phyloP scores from a whole-genome alignment of 2,113 vertebrate species.

The Oryzias javanicus region DNA sequence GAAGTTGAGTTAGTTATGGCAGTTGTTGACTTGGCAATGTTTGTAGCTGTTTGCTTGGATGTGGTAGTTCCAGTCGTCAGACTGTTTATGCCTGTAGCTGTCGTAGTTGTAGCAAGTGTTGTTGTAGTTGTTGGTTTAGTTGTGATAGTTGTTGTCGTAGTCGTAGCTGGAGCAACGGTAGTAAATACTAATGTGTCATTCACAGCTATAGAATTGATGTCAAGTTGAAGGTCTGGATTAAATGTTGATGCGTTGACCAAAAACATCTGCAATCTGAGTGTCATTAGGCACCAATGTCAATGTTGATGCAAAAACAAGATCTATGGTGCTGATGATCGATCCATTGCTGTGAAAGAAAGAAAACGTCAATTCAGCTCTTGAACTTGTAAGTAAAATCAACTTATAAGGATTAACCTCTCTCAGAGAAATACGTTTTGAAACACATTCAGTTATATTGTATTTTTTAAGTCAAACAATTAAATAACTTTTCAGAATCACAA shows the following conservation, averaged over 20 bases:
- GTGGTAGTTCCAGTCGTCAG: too few relatives aligned
- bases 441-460: neutral
- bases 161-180: neutral
- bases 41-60: too few relatives aligned
- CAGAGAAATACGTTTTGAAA: too few relatives aligned
- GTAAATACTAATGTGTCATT: neutral
- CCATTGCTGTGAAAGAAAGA: slow-evolving; percentile 29
- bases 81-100: too few relatives aligned
- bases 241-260: slow-evolving; percentile 19
- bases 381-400: too few relatives aligned
- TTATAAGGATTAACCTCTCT: too few relatives aligned
- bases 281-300: slow-evolving; percentile 13
- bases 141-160: neutral
- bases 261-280: slow-evolving; percentile 11
- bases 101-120: neutral
- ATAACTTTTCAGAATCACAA: neutral
- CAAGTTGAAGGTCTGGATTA: slow-evolving; percentile 33
- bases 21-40: too few relatives aligned
- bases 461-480: neutral
- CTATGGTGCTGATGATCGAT: slow-evolving; percentile 30
- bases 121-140: neutral
- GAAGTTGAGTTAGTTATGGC: too few relatives aligned
- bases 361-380: too few relatives aligned
- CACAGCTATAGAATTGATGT: slow-evolving; percentile 15
- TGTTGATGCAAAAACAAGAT: neutral